Percentiles rank a stretch among this genome's conserved stretches.
phyloP scores from a whole-genome alignment of 2,113 vertebrate species.

The Periophthalmus modestus region DNA sequence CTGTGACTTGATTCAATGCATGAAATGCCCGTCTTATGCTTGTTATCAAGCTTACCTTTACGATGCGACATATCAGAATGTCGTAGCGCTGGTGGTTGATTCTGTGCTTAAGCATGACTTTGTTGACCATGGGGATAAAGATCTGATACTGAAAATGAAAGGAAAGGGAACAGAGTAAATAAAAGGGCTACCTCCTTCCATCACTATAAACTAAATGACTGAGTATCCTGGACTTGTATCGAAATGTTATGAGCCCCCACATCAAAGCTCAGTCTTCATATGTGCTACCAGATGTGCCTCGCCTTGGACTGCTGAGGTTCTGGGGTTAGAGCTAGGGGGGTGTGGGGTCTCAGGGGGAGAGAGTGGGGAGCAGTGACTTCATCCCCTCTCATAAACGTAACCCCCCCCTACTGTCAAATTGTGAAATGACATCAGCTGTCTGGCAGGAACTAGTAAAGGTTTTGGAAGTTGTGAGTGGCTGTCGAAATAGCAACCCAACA shows the following conservation, averaged over 20 bases:
- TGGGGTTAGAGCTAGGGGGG: no score
- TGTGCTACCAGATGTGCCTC: conserved; percentile 39
- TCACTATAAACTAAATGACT: conserved; percentile 41
- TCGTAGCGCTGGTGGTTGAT: conserved; percentile 97
- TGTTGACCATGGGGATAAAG: conserved; percentile 99
- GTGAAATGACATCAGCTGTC: conserved; percentile 68
- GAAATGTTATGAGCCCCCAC: conserved; percentile 21
- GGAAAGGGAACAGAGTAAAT: conserved; percentile 37
- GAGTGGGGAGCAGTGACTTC: conserved; percentile 58
- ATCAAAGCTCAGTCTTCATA: conserved; percentile 52
- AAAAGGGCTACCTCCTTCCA: conserved; percentile 39
- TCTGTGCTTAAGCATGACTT: conserved; percentile 93
- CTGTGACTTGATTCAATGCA: background rate
- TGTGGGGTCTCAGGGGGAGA: conserved; percentile 2
- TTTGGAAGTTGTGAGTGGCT: conserved; percentile 3
- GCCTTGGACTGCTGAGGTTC: conserved; percentile 31
- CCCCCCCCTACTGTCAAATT: conserved; percentile 25
- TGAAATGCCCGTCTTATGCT: background rate
- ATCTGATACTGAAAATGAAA: conserved; percentile 88
- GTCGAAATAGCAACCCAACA: conserved; percentile 40
- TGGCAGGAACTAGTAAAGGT: conserved; percentile 69
- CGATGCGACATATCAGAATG: conserved; percentile 95
- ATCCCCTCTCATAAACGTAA: conserved; percentile 63
- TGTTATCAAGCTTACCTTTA: conserved; percentile 82
- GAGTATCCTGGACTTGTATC: conserved; percentile 36